phyloP scores from a whole-genome alignment of 2,113 vertebrate species.

The Thryonomys swinderianus region DNA sequence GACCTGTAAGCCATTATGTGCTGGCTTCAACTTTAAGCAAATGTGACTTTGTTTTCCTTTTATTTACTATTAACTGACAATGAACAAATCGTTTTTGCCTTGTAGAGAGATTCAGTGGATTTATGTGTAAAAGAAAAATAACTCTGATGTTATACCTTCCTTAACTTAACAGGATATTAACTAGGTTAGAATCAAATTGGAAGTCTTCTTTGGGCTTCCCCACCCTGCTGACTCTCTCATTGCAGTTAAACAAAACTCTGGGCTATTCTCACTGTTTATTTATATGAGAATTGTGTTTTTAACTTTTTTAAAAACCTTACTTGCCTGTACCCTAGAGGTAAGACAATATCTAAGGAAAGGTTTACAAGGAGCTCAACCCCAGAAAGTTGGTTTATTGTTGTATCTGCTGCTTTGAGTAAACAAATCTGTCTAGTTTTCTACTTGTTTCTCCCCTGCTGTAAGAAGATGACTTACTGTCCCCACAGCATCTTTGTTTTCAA shows the following conservation, averaged over 20 bases:
- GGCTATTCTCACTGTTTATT: not conserved
- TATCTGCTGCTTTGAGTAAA: not conserved
- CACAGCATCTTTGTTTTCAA: not conserved
- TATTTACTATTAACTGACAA: not conserved
- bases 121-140: conserved; percentile 12
- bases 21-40: not conserved
- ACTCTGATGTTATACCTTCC: not conserved
- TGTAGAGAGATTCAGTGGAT: conserved; percentile 1
- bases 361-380: not conserved
- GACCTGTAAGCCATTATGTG: not conserved
- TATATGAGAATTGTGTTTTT: conserved; percentile 35
- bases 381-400: not conserved
- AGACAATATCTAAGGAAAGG: not conserved
- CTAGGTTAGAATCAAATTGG: not conserved
- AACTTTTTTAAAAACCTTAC: not conserved
- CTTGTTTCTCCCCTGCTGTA: not conserved
- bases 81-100: not conserved
- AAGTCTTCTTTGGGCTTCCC: not conserved
- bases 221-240: not conserved
- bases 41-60: not conserved
- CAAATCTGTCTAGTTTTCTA: not conserved
- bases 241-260: not conserved
- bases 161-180: not conserved
- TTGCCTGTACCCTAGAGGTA: not conserved
- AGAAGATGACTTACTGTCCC: conserved; percentile 1